Evolutionary conservation across 1,140 invertebrate genomes (phyloP), one percentile per base, ranked within the genome.

Genomic region (Macrobrachium nipponense): DNA sequence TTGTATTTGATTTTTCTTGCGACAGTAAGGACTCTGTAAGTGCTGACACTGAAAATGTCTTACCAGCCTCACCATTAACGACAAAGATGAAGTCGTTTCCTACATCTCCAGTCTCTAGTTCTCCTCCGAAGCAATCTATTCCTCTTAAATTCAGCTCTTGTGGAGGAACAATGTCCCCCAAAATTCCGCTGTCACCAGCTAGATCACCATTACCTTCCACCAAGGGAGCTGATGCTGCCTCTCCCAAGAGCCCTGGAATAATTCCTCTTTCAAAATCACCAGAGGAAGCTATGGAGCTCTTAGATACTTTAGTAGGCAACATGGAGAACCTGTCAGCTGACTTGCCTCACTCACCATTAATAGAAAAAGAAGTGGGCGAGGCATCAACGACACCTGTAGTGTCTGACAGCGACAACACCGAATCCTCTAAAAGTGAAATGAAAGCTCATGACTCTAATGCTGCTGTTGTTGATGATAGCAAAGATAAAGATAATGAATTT

Each of bases 221-320:
- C 68, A 70, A 23, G 36, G 36, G 68, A 27, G 15, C 5, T 27
- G 23, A 70, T 15, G 18, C 12, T 7, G 20, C 23, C 68, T 70
- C 68, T 23, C 36, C 68, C 23, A 27, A n/a, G n/a, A 70, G 36
- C 20, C 68, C 68, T 23, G 23, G 23, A 23, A 14, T 43, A 5
- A 70, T n/a, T 27, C 23, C n/a, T 27, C 68, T 70, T n/a, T 36
- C 58, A 14, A 14, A 15, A 20, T 73, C 77, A 60, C 64, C 76
- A 51, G 59, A 85, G 18, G 76, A 80, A 61, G 27, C 84, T 66
- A 14, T 86, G 77, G 64, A 80, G 36, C 59, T 86, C n/a, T 23
- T 86, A 59, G n/a, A 86, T 86, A 70, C 77, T 43, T 36, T 80
- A 15, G 84, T 86, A n/a, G 43, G 36, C 5, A 66, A 80, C 60